Evolutionary conservation across 2,113 vertebrate species (phyloP).

Genomic region (Centropristis striata): DNA sequence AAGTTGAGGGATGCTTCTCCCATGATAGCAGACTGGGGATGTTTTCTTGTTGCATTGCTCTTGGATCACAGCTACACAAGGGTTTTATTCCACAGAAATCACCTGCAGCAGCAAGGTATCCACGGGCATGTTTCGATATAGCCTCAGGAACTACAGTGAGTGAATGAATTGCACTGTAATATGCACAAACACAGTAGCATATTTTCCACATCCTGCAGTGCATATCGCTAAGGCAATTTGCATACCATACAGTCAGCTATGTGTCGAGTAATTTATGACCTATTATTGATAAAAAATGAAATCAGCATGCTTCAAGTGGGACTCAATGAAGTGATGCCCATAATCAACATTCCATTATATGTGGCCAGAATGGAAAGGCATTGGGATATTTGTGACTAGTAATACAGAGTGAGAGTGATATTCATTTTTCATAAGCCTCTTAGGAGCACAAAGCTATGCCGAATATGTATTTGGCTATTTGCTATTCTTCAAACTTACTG

Average conservation of each 20-base stretch:
- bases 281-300: conserved; percentile 61
- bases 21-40: conserved; percentile 3
- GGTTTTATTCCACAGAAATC: conserved; percentile 24
- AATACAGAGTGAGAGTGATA: conserved; percentile 45
- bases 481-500: conserved; percentile 8
- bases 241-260: conserved; percentile 21
- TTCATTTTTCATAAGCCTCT: conserved; percentile 54
- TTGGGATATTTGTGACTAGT: conserved; percentile 56
- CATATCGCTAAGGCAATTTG: conserved; percentile 49
- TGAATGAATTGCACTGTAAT: conserved; percentile 37
- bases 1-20: conserved; percentile 38
- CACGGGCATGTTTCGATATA: neutral
- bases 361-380: conserved; percentile 48
- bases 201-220: conserved; percentile 20
- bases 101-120: neutral
- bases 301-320: conserved; percentile 49
- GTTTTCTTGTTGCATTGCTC: conserved; percentile 16
- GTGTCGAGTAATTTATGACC: conserved; percentile 48
- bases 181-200: conserved; percentile 3
- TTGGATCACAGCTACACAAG: conserved; percentile 23
- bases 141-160: conserved; percentile 14
- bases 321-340: conserved; percentile 40
- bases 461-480: conserved; percentile 45
- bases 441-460: conserved; percentile 11
- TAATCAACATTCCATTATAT: conserved; percentile 46